Percentiles rank a stretch among this genome's conserved stretches.
These are phyloP conservation scores for Rattus norvegicus DNA, from an alignment of 2,113 vertebrate genomes.

Conservation along the genomic window DNA sequence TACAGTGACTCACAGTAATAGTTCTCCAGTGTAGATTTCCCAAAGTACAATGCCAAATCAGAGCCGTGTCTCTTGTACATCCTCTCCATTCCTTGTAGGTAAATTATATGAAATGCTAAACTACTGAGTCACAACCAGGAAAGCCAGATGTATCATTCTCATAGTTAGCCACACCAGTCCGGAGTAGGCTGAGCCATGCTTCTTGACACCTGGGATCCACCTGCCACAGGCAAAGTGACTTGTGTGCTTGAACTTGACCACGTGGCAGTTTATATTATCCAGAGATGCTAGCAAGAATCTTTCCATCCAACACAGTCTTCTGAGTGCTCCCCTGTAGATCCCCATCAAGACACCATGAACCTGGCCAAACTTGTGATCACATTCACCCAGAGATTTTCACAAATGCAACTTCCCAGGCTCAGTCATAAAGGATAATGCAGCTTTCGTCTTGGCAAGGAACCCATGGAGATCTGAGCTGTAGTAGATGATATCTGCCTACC, in stretches of 20 bases:
- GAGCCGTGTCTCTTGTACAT: no score
- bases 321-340: not conserved
- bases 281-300: not conserved
- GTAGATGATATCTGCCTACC: not conserved
- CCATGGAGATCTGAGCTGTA: not conserved
- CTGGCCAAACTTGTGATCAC: not conserved
- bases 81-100: not conserved
- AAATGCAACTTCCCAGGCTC: not conserved
- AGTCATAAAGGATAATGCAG: not conserved
- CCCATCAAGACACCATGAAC: not conserved
- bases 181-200: not conserved
- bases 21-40: not conserved
- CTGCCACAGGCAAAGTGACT: not conserved
- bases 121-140: not conserved
- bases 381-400: not conserved
- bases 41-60: not conserved
- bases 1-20: not conserved
- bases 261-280: not conserved
- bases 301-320: not conserved
- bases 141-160: not conserved
- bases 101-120: not conserved
- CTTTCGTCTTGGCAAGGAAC: not conserved
- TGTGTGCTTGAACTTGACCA: not conserved
- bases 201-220: not conserved
- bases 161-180: not conserved